Evolutionary conservation across 1,140 invertebrate species (phyloP).

Genomic region (Scaptomyza graminum): DNA sequence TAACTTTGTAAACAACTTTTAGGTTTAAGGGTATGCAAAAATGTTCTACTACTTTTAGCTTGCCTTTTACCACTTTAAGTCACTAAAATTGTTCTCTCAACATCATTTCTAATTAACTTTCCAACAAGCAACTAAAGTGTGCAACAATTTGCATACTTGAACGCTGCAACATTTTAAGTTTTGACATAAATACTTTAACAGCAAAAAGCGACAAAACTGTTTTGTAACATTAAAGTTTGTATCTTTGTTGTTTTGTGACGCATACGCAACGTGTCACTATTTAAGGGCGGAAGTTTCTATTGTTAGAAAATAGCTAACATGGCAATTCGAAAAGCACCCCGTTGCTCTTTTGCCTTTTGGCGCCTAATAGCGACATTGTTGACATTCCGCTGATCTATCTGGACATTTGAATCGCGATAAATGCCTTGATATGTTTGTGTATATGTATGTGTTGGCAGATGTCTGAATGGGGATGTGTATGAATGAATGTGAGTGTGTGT

Average conservation of each 20-base stretch:
- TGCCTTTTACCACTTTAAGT: background rate
- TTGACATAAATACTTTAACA: conserved; percentile 50
- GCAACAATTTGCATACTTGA: conserved; percentile 31
- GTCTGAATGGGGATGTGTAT: conserved; percentile 12
- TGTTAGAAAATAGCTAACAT: background rate
- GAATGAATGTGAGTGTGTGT: conserved; percentile 29
- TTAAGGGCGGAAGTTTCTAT: conserved; percentile 12
- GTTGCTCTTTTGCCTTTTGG: conserved; percentile 8
- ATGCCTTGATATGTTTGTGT: conserved; percentile 32
- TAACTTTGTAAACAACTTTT: background rate
- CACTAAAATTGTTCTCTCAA: too few species aligned
- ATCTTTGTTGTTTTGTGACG: conserved; percentile 41
- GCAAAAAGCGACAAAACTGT: conserved; percentile 39
- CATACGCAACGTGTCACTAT: conserved; percentile 41
- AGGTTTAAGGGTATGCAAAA: too few species aligned
- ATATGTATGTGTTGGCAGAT: conserved; percentile 19
- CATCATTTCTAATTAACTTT: conserved; percentile 11
- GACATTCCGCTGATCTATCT: conserved; percentile 61
- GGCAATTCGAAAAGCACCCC: background rate
- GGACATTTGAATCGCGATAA: conserved; percentile 61
- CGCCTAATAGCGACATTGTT: conserved; percentile 65
- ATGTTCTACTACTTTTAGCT: background rate
- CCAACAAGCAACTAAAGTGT: conserved; percentile 5
- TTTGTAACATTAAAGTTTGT: background rate
- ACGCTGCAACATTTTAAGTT: conserved; percentile 1